Conservation (phyloP, 2,888 invertebrate species). For the Oxytorus armatus region DNA sequence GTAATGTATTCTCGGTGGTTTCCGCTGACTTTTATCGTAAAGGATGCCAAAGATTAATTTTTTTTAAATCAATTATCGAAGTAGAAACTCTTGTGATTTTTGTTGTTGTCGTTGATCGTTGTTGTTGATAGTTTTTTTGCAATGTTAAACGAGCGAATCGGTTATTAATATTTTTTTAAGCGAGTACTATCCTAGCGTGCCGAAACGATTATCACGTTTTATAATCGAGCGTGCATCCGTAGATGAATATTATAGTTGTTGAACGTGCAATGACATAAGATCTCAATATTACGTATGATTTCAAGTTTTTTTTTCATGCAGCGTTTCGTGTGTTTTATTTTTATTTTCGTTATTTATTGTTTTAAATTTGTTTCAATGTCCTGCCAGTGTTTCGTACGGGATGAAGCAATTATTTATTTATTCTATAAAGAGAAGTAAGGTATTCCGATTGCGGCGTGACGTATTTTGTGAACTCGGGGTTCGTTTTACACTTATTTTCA, state of each 20-base stretch:
- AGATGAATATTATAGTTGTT: slow-evolving; percentile 62
- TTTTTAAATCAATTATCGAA: slow-evolving; percentile 18
- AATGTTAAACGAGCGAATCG: neutral
- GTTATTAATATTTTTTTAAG: slow-evolving; percentile 2
- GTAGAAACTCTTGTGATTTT: slow-evolving; percentile 1
- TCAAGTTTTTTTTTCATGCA: too few species aligned
- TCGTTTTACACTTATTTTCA: neutral
- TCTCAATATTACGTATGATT: too few species aligned
- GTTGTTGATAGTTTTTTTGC: slow-evolving; percentile 21
- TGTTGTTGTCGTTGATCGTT: neutral
- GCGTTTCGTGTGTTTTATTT: slow-evolving; percentile 51
- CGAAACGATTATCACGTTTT: slow-evolving; percentile 7
- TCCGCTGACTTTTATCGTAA: slow-evolving; percentile 72
- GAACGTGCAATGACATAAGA: too few species aligned
- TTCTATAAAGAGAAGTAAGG: slow-evolving; percentile 13
- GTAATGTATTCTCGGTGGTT: slow-evolving; percentile 71
- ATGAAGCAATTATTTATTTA: slow-evolving; percentile 21
- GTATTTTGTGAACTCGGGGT: neutral
- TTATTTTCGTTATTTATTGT: slow-evolving; percentile 41
- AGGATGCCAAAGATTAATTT: too few species aligned
- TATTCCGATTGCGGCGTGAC: slow-evolving; percentile 14
- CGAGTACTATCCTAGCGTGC: neutral
- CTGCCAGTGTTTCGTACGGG: slow-evolving; percentile 55
- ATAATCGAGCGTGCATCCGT: slow-evolving; percentile 29
- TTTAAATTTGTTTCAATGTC: slow-evolving; percentile 59